Evolutionary conservation across 2,888 invertebrate species (phyloP), one percentile per base, ranked within the genome.

Genomic region (Ferdinandea cuprea): DNA sequence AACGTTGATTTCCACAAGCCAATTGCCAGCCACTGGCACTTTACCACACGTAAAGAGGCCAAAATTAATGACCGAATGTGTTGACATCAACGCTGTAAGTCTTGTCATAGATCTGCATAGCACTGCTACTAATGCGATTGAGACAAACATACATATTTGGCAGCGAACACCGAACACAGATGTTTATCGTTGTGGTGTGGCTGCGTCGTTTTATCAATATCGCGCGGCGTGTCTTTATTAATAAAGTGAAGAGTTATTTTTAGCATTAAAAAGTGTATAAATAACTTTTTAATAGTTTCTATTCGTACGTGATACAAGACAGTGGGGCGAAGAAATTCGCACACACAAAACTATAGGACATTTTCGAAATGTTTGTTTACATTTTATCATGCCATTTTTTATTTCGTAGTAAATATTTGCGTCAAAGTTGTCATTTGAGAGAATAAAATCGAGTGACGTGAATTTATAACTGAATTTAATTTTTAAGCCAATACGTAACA

Each of bases 61-160:
- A 19, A 54, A 63, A 73, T 72, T 54, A 72, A 72, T 44, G 35
- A 15, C n/a, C 44, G 54, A 54, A 35, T 46, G 54, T 54, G 17
- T 46, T 52, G 59, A 40, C 71, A 15, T 35, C 52, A 44, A 63
- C 21, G 7, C 37, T 44, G 42, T 19, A 4, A n/a, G 7, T 13
- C 30, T 52, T 37, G 13, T 21, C 37, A 11, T 28, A 32, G 50
- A 44, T 50, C 30, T 54, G 56, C 35, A 56, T 5, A 37, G 32
- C 25, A 21, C 19, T 13, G 56, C n/a, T 28, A n/a, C 4, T 6
- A 25, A 5, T 44, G 54, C 19, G 69, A 19, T 59, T 71, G 59
- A 52, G 32, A 54, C 28, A 21, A 30, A 40, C 13, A 40, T 40
- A 40, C 56, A 46, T 58, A 66, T 74, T 66, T 42, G 58, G 74